Evolutionary conservation across 2,797 vertebrate genomes (phyloP).

Genomic region (Cossypha niveicapilla): DNA sequence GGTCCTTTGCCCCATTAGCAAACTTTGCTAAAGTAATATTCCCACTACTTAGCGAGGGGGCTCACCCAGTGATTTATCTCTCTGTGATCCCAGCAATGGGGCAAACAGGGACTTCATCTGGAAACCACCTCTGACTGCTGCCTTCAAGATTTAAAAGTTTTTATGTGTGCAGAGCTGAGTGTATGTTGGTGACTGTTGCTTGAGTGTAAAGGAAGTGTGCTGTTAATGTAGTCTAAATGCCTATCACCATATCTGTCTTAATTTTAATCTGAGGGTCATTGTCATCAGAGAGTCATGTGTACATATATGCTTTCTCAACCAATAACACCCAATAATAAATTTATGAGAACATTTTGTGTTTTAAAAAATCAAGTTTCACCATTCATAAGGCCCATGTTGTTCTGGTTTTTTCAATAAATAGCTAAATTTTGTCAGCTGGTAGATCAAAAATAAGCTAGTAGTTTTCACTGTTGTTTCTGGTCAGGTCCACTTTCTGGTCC

Average conservation of each 20-base stretch:
- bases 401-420: neutral
- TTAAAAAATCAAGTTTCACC: neutral
- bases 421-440: slow-evolving; percentile 40
- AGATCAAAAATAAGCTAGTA: slow-evolving; percentile 36
- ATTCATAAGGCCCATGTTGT: neutral
- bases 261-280: neutral
- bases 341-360: neutral
- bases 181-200: neutral
- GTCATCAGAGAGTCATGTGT: neutral
- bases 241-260: neutral
- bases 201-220: neutral
- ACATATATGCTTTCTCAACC: neutral
- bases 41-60: neutral
- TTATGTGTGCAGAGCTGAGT: neutral
- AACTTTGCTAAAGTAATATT: slow-evolving; percentile 50
- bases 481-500: slow-evolving; percentile 44
- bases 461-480: slow-evolving; percentile 48
- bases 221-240: neutral
- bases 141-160: neutral
- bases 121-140: neutral
- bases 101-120: slow-evolving; percentile 5
- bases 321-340: neutral
- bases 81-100: neutral
- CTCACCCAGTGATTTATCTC: slow-evolving; percentile 26
- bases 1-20: slow-evolving; percentile 75